Evolutionary conservation across 2,113 vertebrate genomes (phyloP).

Genomic region (Bambusicola thoracicus): DNA sequence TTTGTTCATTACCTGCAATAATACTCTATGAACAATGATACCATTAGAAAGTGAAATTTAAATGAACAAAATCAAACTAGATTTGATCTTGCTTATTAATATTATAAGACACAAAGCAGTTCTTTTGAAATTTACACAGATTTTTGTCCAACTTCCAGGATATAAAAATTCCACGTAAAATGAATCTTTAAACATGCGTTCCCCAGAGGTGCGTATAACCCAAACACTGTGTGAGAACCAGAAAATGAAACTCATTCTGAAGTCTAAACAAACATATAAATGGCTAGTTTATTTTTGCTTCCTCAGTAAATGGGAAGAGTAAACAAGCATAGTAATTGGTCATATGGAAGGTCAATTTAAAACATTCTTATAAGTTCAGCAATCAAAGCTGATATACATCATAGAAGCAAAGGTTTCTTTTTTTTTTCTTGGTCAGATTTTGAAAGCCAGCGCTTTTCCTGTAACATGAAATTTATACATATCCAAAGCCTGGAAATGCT

Average conservation of each 20-base stretch:
- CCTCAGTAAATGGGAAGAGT: not conserved
- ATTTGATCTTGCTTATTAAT: not conserved
- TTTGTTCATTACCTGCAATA: conserved; percentile 17
- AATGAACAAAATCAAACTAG: not conserved
- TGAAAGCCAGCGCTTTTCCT: not conserved
- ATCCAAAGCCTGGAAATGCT: not conserved
- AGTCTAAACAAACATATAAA: conserved; percentile 27
- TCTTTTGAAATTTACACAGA: not conserved
- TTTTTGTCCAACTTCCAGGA: not conserved
- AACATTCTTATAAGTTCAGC: not conserved
- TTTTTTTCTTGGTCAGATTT: not conserved
- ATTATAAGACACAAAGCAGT: not conserved
- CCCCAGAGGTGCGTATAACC: not conserved
- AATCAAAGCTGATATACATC: not conserved
- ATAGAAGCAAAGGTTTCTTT: not conserved
- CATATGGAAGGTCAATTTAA: conserved; percentile 17
- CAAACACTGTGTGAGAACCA: conserved; percentile 29
- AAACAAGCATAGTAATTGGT: conserved; percentile 26
- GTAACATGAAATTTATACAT: not conserved
- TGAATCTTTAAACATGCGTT: conserved; percentile 36
- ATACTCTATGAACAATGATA: conserved; percentile 32
- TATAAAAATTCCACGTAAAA: conserved; percentile 29
- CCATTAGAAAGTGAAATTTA: not conserved
- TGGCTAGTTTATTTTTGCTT: conserved; percentile 33
- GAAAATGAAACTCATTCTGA: not conserved